Conservation (phyloP, 2,888 invertebrate species). For the Meganola albula region DNA sequence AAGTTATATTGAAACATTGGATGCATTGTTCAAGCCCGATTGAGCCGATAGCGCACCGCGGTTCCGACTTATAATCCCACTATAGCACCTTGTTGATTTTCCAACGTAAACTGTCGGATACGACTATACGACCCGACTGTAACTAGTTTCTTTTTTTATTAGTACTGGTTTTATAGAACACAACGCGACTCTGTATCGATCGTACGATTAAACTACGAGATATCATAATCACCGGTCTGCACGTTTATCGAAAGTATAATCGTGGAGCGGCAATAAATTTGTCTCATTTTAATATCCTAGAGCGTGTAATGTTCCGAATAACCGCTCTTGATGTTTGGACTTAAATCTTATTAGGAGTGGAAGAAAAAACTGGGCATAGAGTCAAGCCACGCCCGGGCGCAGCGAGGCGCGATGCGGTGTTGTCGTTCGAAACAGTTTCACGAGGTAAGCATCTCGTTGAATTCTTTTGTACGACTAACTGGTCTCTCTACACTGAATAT, state of each 20-base stretch:
- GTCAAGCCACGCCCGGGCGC: slow-evolving; percentile 32
- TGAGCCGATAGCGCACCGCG: slow-evolving; percentile 68
- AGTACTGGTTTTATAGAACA: slow-evolving; percentile 73
- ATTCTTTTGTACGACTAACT: no score
- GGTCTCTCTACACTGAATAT: no score
- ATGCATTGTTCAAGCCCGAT: slow-evolving; percentile 71
- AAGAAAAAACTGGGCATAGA: slow-evolving; percentile 29
- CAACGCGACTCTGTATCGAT: slow-evolving; percentile 72
- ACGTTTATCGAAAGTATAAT: slow-evolving; percentile 75
- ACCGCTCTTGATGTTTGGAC: slow-evolving; percentile 51
- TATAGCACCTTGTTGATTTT: slow-evolving; percentile 72
- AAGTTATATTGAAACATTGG: slow-evolving; percentile 74
- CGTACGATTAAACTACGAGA: slow-evolving; percentile 70
- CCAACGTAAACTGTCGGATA: slow-evolving; percentile 69
- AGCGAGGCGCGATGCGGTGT: no score
- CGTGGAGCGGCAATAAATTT: slow-evolving; percentile 72
- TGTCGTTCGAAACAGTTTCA: slow-evolving; percentile 69
- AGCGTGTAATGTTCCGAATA: slow-evolving; percentile 62
- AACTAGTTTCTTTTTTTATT: slow-evolving; percentile 76
- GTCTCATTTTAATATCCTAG: slow-evolving; percentile 74
- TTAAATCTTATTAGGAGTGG: slow-evolving; percentile 46
- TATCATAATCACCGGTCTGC: slow-evolving; percentile 77
- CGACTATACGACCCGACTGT: slow-evolving; percentile 55
- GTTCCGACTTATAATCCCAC: slow-evolving; percentile 52
- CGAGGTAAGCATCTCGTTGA: no score